Percentiles rank a stretch among this genome's conserved stretches.
phyloP scores from a whole-genome alignment of 2,113 vertebrate genomes.

The Cricetomys ansorgei region DNA sequence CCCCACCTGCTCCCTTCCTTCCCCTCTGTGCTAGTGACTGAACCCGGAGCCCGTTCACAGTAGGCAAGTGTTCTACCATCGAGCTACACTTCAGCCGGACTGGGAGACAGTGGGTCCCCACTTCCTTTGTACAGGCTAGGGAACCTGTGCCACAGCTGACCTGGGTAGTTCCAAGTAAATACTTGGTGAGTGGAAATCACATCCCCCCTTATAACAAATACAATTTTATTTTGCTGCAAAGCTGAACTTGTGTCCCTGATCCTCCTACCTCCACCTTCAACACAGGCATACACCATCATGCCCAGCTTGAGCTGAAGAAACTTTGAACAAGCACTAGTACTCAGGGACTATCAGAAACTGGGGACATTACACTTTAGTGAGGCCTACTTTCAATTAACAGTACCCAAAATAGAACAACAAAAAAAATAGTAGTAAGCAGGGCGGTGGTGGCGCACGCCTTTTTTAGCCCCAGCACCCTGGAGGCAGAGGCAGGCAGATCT shows the following conservation, averaged over 20 bases:
- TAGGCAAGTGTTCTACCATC: no score
- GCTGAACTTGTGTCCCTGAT: not conserved
- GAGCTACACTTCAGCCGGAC: not conserved
- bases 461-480: no score
- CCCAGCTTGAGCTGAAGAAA: not conserved
- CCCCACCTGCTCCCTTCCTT: not conserved
- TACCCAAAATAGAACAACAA: constrained; percentile 4
- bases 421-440: constrained; percentile 53
- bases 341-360: not conserved
- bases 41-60: not conserved
- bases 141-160: not conserved
- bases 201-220: constrained; percentile 58
- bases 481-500: no score
- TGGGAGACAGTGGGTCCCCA: not conserved
- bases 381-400: not conserved
- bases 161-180: constrained; percentile 36
- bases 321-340: not conserved
- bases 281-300: not conserved
- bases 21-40: not conserved
- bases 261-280: not conserved
- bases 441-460: no score
- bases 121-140: not conserved
- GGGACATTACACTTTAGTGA: not conserved
- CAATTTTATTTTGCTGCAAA: constrained; percentile 5
- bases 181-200: not conserved